Conservation (phyloP, 2,888 invertebrate genomes). For the Drosophila limbata region DNA sequence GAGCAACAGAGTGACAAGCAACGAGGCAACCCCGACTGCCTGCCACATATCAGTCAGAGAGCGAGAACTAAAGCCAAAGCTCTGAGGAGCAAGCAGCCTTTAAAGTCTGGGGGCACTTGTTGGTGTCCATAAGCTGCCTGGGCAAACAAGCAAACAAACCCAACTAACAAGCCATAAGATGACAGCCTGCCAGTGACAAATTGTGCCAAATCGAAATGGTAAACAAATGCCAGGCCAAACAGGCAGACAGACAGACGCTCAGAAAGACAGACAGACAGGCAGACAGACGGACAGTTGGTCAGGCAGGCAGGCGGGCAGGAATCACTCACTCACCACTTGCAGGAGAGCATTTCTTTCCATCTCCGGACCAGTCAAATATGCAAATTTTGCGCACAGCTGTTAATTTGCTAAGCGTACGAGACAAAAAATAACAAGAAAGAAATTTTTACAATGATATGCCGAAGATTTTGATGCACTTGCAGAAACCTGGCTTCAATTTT, state of each 20-base stretch:
- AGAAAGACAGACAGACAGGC: not conserved
- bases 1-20: conserved; percentile 32
- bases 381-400: conserved; percentile 75
- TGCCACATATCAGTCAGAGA: conserved; percentile 72
- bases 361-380: conserved; percentile 54
- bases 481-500: not conserved
- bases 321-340: conserved; percentile 17
- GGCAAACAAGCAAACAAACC: conserved; percentile 79
- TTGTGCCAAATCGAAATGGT: conserved; percentile 81
- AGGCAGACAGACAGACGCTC: not conserved
- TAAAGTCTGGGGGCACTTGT: conserved; percentile 73
- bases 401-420: conserved; percentile 68
- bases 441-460: not conserved
- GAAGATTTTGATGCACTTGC: not conserved
- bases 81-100: conserved; percentile 49
- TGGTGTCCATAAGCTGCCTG: conserved; percentile 80
- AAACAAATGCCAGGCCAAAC: conserved; percentile 68
- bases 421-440: conserved; percentile 18
- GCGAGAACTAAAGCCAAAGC: conserved; percentile 10
- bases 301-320: conserved; percentile 1
- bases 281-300: not conserved
- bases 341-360: not conserved
- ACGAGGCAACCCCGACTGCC: conserved; percentile 41
- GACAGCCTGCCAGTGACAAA: conserved; percentile 80
- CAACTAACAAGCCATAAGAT: conserved; percentile 81